These are phyloP conservation scores for Centropyge bicolor DNA, from an alignment of 2,797 vertebrate genomes.

Conservation along the genomic window DNA sequence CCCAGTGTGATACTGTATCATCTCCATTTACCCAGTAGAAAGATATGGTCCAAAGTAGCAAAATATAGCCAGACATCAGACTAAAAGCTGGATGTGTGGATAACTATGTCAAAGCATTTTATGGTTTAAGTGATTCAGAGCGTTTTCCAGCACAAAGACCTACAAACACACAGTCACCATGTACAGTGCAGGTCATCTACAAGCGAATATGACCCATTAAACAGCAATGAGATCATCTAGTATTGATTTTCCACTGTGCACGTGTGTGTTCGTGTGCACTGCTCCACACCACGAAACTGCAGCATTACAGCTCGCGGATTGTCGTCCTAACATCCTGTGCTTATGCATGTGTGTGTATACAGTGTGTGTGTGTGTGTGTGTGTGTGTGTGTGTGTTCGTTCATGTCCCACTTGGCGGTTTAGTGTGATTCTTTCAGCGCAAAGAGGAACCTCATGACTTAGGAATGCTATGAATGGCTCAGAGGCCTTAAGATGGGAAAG, in stretches of 20 bases:
- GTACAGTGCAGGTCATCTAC: conserved; percentile 43
- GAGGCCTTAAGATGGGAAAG: conserved; percentile 77
- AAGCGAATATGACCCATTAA: conserved; percentile 67
- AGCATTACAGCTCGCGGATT: conserved; percentile 40
- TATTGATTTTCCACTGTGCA: conserved; percentile 75
- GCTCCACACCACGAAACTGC: conserved; percentile 46
- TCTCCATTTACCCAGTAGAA: not conserved
- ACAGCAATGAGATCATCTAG: conserved; percentile 71
- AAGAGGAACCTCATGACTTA: conserved; percentile 74
- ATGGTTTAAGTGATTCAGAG: not conserved
- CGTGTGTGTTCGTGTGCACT: conserved; percentile 13
- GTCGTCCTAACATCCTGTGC: conserved; percentile 52
- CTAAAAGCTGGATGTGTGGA: not conserved
- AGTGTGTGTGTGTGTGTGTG: conserved; percentile 13
- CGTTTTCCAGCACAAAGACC: conserved; percentile 8
- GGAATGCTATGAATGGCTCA: conserved; percentile 76
- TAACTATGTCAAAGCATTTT: not conserved
- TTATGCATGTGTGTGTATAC: conserved; percentile 7
- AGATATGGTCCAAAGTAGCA: not conserved
- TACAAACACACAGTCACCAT: conserved; percentile 28
- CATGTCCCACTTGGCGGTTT: conserved; percentile 57
- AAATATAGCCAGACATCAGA: not conserved
- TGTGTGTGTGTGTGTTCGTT: conserved; percentile 35
- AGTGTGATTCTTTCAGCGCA: conserved; percentile 47
- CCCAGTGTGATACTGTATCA: not conserved